These are phyloP conservation scores for Ectemnius continuus DNA, from an alignment of 2,888 invertebrate species.

Conservation along the genomic window DNA sequence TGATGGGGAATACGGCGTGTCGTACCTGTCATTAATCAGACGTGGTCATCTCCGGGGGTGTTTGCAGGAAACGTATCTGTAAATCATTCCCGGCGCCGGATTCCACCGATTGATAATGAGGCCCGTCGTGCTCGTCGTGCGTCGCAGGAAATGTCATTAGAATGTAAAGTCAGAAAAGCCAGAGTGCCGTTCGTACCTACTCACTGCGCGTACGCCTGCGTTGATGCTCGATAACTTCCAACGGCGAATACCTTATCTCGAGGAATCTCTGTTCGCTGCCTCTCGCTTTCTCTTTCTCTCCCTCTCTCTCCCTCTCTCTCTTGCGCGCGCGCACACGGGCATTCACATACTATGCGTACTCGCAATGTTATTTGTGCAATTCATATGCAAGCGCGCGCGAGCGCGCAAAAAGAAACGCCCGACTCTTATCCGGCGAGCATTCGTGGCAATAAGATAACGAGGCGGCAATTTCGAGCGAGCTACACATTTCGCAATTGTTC, in stretches of 20 bases:
- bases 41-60: neutral
- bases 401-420: neutral
- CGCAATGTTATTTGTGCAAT: conserved; percentile 2
- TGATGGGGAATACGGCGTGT: no score
- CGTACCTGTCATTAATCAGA: no score
- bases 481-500: conserved; percentile 15
- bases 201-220: neutral
- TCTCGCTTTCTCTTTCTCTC: neutral
- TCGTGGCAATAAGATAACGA: conserved; percentile 9
- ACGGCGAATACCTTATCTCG: conserved; percentile 3
- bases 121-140: neutral
- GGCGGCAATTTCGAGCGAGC: conserved; percentile 12
- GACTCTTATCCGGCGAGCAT: neutral
- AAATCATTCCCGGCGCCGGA: neutral
- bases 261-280: neutral
- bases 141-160: conserved; percentile 2
- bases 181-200: neutral
- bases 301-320: no score
- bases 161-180: conserved; percentile 5
- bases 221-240: neutral
- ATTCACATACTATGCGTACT: neutral
- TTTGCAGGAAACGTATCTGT: neutral
- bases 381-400: neutral
- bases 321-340: neutral
- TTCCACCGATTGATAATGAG: conserved; percentile 1